Evolutionary conservation across 2,888 invertebrate genomes (phyloP).

Genomic region (Amblyteles armatorius): DNA sequence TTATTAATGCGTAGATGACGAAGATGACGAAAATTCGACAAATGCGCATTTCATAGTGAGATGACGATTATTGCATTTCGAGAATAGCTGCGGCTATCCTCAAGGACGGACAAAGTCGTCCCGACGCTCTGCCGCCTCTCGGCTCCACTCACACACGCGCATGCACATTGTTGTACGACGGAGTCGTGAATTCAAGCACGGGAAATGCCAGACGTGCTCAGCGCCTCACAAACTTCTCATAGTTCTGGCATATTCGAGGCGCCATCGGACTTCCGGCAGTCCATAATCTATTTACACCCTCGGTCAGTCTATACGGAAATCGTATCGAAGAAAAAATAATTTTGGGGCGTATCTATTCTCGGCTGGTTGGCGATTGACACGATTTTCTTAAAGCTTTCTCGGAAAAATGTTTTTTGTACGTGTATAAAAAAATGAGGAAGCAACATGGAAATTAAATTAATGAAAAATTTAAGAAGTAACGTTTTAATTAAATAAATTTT

Average conservation of each 20-base stretch:
- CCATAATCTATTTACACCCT: conserved; percentile 55
- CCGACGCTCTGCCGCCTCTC: conserved; percentile 15
- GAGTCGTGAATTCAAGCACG: conserved; percentile 51
- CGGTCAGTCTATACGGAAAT: conserved; percentile 3
- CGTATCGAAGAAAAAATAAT: conserved; percentile 10
- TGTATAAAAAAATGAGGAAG: not conserved
- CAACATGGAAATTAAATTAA: not conserved
- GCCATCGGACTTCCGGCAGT: conserved; percentile 57
- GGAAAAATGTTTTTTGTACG: not conserved
- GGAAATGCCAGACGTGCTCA: conserved; percentile 56
- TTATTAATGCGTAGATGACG: not conserved
- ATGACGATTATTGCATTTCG: conserved; percentile 36
- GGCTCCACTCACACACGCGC: conserved; percentile 15
- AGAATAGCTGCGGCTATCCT: conserved; percentile 51
- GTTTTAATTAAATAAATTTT: too few relatives aligned
- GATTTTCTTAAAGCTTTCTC: not conserved
- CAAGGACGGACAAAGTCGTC: conserved; percentile 37
- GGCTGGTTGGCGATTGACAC: conserved; percentile 6
- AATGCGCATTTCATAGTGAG: conserved; percentile 1
- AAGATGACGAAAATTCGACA: not conserved
- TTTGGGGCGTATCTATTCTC: conserved; percentile 22
- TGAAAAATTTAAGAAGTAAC: too few relatives aligned
- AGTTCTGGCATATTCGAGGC: conserved; percentile 60
- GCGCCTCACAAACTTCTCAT: conserved; percentile 58
- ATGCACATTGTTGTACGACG: conserved; percentile 18